These are phyloP conservation scores for Mongoloraphidia duomilia DNA, from an alignment of 2,888 invertebrate genomes.

Conservation along the genomic window DNA sequence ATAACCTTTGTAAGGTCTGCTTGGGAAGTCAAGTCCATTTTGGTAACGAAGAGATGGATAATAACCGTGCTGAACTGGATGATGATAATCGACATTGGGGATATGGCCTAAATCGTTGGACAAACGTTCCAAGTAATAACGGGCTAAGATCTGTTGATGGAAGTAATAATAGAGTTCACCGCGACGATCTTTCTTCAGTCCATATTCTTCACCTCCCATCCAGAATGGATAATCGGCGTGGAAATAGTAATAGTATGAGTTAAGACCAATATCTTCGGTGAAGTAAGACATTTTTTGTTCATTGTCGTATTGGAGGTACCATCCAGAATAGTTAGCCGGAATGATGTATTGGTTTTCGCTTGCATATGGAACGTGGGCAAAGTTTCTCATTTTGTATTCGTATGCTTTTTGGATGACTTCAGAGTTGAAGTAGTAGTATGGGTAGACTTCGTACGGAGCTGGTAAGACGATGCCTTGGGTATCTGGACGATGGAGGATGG, in stretches of 20 bases:
- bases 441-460: slow-evolving; percentile 51
- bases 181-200: slow-evolving; percentile 28
- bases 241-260: slow-evolving; percentile 46
- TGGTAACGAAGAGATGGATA: slow-evolving; percentile 44
- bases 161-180: slow-evolving; percentile 47
- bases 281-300: slow-evolving; percentile 47
- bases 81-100: slow-evolving; percentile 38
- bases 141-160: slow-evolving; percentile 51
- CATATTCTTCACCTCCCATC: slow-evolving; percentile 35
- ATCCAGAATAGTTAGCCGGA: slow-evolving; percentile 27
- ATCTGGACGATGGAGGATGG: slow-evolving; percentile 42
- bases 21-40: slow-evolving; percentile 44
- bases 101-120: slow-evolving; percentile 47
- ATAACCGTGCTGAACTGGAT: slow-evolving; percentile 35
- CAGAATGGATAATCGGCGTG: slow-evolving; percentile 48
- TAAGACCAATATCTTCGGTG: slow-evolving; percentile 49
- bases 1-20: slow-evolving; percentile 34
- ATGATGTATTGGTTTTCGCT: slow-evolving; percentile 16
- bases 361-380: slow-evolving; percentile 6
- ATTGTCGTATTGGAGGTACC: slow-evolving; percentile 35
- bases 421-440: slow-evolving; percentile 46
- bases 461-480: slow-evolving; percentile 43
- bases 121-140: slow-evolving; percentile 55
- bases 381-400: slow-evolving; percentile 31
- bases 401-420: slow-evolving; percentile 36